Conservation (phyloP, 2,797 vertebrate species). For the Lophius americanus region DNA sequence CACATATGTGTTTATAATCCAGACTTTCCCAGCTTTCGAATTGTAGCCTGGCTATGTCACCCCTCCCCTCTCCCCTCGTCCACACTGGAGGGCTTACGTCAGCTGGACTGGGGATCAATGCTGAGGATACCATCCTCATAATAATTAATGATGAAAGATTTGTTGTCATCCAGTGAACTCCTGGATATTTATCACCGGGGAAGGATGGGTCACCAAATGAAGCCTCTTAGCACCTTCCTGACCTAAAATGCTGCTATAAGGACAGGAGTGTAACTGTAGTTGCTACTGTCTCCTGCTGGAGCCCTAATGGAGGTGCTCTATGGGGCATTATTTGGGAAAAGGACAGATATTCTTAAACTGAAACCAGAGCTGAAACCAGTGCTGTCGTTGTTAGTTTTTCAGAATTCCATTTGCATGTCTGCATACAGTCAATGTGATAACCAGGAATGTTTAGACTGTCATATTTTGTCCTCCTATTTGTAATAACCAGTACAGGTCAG, state of each 20-base stretch:
- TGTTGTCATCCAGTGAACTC: constrained; percentile 87
- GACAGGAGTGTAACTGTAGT: constrained; percentile 66
- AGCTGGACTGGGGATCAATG: constrained; percentile 90
- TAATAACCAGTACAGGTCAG: constrained; percentile 28
- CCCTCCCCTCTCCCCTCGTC: constrained; percentile 60
- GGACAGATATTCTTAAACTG: constrained; percentile 51
- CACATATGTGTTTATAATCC: constrained; percentile 59
- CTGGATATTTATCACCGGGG: constrained; percentile 92
- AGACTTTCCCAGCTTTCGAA: constrained; percentile 51
- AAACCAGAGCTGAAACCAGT: constrained; percentile 34
- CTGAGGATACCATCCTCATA: constrained; percentile 89
- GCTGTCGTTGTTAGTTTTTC: constrained; percentile 32
- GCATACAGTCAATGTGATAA: constrained; percentile 33
- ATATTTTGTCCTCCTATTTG: constrained; percentile 8
- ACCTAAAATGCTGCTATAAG: constrained; percentile 72
- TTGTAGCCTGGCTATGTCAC: constrained; percentile 78
- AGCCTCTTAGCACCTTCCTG: constrained; percentile 71
- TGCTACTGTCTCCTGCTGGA: constrained; percentile 67
- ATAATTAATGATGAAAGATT: constrained; percentile 99
- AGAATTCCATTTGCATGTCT: constrained; percentile 24
- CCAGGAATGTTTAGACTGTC: constrained; percentile 33
- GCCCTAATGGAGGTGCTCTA: constrained; percentile 69
- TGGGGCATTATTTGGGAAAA: constrained; percentile 58
- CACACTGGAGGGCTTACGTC: constrained; percentile 85
- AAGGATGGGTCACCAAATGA: constrained; percentile 80